Conservation (phyloP, 1,140 invertebrate genomes). For the Macrocentrus cingulum region DNA sequence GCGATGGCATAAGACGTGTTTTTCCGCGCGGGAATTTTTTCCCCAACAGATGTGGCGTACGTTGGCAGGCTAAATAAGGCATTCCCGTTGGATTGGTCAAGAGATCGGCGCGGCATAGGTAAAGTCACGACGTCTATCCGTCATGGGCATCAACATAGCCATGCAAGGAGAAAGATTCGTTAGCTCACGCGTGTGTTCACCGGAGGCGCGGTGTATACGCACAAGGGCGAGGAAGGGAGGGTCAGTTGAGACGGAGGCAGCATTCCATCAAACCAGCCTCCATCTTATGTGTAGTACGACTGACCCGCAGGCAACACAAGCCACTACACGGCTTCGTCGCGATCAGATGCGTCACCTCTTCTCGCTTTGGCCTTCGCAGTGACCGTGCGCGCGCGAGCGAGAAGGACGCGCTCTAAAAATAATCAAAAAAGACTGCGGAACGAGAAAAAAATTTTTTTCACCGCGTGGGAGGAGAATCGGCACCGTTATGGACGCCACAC, state of each 20-base stretch:
- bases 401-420: background rate
- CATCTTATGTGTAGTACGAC: conserved; percentile 40
- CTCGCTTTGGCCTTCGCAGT: conserved; percentile 10
- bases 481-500: background rate
- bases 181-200: background rate
- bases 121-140: conserved; percentile 8
- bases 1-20: no score
- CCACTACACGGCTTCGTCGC: conserved; percentile 19
- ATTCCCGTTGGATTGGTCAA: conserved; percentile 28
- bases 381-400: background rate
- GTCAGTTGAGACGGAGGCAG: conserved; percentile 41
- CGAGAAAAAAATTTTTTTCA: conserved; percentile 1
- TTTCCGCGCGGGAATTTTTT: no score
- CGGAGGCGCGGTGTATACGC: background rate
- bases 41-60: background rate
- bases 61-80: background rate
- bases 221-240: conserved; percentile 8
- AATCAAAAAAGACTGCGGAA: conserved; percentile 16
- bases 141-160: conserved; percentile 5
- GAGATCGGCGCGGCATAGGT: background rate
- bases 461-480: conserved; percentile 26
- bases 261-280: conserved; percentile 55
- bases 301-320: conserved; percentile 34
- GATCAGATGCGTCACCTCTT: conserved; percentile 11
- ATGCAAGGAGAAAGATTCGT: conserved; percentile 7